A percentile compares a stretch with the other conserved stretches of the same genome.
phyloP scores from a whole-genome alignment of 1,140 invertebrate species.

The Leptoteleia sp. region DNA sequence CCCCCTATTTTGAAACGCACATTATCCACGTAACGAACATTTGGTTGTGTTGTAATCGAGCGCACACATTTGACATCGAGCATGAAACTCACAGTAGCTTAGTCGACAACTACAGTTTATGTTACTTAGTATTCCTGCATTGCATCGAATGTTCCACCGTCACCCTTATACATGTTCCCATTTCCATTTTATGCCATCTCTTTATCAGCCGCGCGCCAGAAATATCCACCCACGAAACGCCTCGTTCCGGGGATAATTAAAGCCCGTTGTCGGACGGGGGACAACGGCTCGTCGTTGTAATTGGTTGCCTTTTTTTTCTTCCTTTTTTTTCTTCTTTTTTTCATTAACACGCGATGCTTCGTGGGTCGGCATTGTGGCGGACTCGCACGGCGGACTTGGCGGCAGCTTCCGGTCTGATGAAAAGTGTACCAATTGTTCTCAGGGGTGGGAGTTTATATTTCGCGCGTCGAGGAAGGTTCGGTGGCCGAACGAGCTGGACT shows the following conservation, averaged over 20 bases:
- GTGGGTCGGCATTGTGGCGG: constrained; percentile 64
- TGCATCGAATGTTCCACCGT: constrained; percentile 20
- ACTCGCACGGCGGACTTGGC: constrained; percentile 13
- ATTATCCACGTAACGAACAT: constrained; percentile 1
- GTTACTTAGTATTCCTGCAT: constrained; percentile 25
- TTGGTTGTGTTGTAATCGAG: constrained; percentile 1
- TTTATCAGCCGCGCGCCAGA: constrained; percentile 13
- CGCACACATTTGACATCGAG: constrained; percentile 19
- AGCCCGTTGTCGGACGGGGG: neutral
- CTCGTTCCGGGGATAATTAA: constrained; percentile 7
- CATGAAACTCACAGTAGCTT: constrained; percentile 38
- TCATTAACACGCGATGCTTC: constrained; percentile 17
- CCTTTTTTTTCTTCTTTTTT: neutral
- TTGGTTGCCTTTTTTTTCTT: neutral
- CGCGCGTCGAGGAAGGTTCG: constrained; percentile 91
- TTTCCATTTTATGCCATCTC: constrained; percentile 22
- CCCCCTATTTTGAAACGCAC: neutral
- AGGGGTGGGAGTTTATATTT: constrained; percentile 94
- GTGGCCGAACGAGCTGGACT: constrained; percentile 91
- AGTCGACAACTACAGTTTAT: constrained; percentile 18
- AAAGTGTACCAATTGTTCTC: constrained; percentile 77
- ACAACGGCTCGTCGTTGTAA: neutral
- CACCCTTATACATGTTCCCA: constrained; percentile 21
- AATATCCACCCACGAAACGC: constrained; percentile 26
- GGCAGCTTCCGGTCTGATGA: constrained; percentile 68